These are phyloP conservation scores for Diogma glabrata DNA, from an alignment of 2,888 invertebrate species.

Conservation along the genomic window DNA sequence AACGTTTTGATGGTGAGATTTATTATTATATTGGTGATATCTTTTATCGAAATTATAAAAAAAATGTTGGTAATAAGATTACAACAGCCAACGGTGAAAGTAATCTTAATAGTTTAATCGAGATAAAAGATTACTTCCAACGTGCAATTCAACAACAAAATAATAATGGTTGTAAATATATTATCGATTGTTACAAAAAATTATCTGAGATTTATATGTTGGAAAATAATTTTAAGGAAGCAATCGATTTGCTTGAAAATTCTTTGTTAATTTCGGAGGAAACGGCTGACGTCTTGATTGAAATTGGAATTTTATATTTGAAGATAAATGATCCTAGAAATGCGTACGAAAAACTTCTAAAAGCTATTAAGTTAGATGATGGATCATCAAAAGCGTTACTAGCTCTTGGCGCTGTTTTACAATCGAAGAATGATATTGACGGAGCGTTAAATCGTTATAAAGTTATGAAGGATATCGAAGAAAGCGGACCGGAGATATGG, in stretches of 20 bases:
- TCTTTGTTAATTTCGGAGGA: constrained; percentile 39
- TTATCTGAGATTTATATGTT: constrained; percentile 31
- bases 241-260: constrained; percentile 33
- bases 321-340: constrained; percentile 48
- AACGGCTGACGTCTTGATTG: constrained; percentile 45
- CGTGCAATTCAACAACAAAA: constrained; percentile 31
- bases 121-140: constrained; percentile 31
- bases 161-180: too few relatives aligned
- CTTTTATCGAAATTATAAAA: constrained; percentile 15
- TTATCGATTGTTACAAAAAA: constrained; percentile 30
- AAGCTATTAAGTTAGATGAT: constrained; percentile 50
- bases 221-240: constrained; percentile 32
- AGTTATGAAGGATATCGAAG: constrained; percentile 54
- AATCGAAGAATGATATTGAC: constrained; percentile 68
- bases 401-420: constrained; percentile 52
- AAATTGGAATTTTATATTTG: constrained; percentile 50
- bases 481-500: constrained; percentile 74
- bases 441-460: constrained; percentile 78
- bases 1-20: constrained; percentile 45
- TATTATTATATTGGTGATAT: constrained; percentile 41
- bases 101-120: constrained; percentile 19
- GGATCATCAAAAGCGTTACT: constrained; percentile 47
- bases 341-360: constrained; percentile 52
- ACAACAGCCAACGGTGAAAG: too few relatives aligned
- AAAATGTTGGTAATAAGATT: too few relatives aligned